Evolutionary conservation across 2,888 invertebrate species (phyloP).

Genomic region (Drosophila prostipennis): DNA sequence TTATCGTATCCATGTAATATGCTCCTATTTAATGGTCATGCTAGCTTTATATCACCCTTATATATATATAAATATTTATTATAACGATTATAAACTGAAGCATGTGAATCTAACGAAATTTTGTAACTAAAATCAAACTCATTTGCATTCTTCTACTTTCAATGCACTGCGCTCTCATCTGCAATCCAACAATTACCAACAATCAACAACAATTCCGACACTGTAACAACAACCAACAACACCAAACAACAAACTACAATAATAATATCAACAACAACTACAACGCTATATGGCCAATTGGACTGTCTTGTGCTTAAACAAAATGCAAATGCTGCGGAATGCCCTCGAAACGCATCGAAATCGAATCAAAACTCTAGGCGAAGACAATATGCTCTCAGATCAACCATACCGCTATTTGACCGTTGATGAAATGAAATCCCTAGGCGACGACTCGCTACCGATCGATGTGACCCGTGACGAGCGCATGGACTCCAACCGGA

Average conservation of each 20-base stretch:
- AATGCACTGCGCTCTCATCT: conserved; percentile 75
- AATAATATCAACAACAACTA: conserved; percentile 46
- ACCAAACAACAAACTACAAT: conserved; percentile 29
- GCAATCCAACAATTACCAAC: conserved; percentile 51
- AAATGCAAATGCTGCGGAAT: conserved; percentile 70
- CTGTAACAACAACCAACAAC: conserved; percentile 37
- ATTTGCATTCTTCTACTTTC: conserved; percentile 80
- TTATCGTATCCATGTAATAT: conserved; percentile 40
- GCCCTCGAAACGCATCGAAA: conserved; percentile 59
- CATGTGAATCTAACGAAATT: conserved; percentile 67
- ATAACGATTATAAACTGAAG: conserved; percentile 35
- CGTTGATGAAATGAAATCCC: conserved; percentile 97
- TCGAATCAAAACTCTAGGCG: conserved; percentile 86
- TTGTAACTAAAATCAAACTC: conserved; percentile 71
- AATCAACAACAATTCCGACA: conserved; percentile 47
- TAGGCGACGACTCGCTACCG: conserved; percentile 96
- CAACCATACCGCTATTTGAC: conserved; percentile 96
- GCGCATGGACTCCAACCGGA: conserved; percentile 89
- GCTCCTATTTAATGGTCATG: conserved; percentile 48
- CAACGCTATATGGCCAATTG: conserved; percentile 71
- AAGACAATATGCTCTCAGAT: conserved; percentile 95
- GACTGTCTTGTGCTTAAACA: conserved; percentile 75
- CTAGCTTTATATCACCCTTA: conserved; percentile 46
- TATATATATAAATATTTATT: conserved; percentile 23
- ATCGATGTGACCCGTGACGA: conserved; percentile 97